Evolutionary conservation across 2,888 invertebrate genomes (phyloP).

Genomic region (Oligia strigilis): DNA sequence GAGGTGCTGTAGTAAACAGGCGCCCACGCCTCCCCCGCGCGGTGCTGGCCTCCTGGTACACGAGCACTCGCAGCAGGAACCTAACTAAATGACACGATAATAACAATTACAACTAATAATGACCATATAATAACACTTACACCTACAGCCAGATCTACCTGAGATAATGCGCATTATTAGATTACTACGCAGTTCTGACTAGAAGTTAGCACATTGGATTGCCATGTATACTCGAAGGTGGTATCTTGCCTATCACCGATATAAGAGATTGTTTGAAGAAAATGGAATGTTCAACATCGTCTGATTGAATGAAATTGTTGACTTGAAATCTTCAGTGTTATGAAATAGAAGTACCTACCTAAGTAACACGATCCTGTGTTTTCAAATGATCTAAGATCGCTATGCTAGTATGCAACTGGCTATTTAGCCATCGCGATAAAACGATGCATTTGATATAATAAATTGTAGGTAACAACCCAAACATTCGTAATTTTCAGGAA

Average conservation of each 20-base stretch:
- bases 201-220: neutral
- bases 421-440: neutral
- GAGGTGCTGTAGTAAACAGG: constrained; percentile 54
- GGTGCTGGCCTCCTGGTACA: constrained; percentile 52
- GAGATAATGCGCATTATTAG: constrained; percentile 23
- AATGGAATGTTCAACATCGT: constrained; percentile 37
- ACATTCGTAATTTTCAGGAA: neutral
- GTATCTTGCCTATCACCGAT: neutral
- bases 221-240: neutral
- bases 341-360: constrained; percentile 5
- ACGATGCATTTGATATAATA: neutral
- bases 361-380: constrained; percentile 23
- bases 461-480: neutral
- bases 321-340: constrained; percentile 26
- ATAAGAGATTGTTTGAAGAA: constrained; percentile 16
- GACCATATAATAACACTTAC: constrained; percentile 47
- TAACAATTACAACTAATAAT: constrained; percentile 54
- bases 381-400: constrained; percentile 10
- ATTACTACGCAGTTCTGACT: constrained; percentile 36
- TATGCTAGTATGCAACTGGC: neutral
- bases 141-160: constrained; percentile 50
- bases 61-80: constrained; percentile 41
- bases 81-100: constrained; percentile 45
- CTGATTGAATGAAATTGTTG: constrained; percentile 24
- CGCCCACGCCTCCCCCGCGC: constrained; percentile 66